phyloP scores from a whole-genome alignment of 2,113 vertebrate genomes.

The Genyomyrus donnyi region DNA sequence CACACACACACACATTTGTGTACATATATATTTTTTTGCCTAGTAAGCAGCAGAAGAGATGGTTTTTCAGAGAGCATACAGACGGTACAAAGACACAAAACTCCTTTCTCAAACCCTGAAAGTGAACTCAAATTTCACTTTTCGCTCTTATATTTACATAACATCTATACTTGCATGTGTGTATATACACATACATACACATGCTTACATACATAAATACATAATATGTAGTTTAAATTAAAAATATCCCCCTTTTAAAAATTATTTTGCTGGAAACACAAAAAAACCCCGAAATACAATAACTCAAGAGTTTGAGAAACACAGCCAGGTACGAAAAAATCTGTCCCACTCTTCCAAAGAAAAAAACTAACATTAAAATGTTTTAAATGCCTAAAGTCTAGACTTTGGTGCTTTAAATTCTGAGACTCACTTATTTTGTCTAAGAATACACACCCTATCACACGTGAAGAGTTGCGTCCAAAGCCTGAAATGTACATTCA shows the following conservation, averaged over 20 bases:
- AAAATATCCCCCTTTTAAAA: conserved; percentile 26
- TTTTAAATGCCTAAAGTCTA: conserved; percentile 66
- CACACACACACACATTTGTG: conserved; percentile 21
- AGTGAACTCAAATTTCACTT: conserved; percentile 20
- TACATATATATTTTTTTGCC: not conserved
- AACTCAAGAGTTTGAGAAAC: conserved; percentile 29
- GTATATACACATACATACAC: conserved; percentile 34
- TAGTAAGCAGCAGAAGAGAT: conserved; percentile 11
- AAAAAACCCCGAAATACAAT: conserved; percentile 31
- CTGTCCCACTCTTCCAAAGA: conserved; percentile 20
- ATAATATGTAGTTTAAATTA: conserved; percentile 28
- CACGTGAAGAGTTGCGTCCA: conserved; percentile 23
- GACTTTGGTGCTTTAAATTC: conserved; percentile 70
- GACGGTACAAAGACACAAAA: not conserved
- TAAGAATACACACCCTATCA: conserved; percentile 36
- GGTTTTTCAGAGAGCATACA: not conserved
- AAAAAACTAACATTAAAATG: conserved; percentile 29
- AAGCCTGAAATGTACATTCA: conserved; percentile 25
- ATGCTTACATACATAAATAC: conserved; percentile 29
- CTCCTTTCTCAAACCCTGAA: conserved; percentile 15
- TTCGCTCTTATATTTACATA: conserved; percentile 27
- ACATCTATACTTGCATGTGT: not conserved
- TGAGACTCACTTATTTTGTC: conserved; percentile 56
- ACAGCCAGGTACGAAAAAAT: conserved; percentile 29
- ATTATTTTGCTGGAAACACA: conserved; percentile 37